Percentiles rank a stretch among this genome's conserved stretches.
These are phyloP conservation scores for Centrocercus urophasianus DNA, from an alignment of 2,113 vertebrate genomes.

Conservation along the genomic window DNA sequence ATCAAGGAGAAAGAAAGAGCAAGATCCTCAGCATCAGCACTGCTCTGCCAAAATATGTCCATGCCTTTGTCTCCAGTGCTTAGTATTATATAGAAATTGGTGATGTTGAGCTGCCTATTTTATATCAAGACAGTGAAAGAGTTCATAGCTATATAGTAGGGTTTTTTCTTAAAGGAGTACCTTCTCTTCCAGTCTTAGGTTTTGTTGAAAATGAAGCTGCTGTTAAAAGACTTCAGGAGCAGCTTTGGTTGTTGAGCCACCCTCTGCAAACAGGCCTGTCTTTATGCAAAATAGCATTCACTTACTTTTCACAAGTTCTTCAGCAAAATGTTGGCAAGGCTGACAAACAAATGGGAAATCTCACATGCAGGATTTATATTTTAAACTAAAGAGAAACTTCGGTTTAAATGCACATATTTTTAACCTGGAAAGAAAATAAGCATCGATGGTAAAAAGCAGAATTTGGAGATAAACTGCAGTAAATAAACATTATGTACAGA, in stretches of 20 bases:
- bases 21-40: neutral
- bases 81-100: neutral
- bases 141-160: rapidly evolving
- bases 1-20: neutral
- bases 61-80: neutral
- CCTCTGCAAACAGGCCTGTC: rapidly evolving
- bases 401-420: constrained; percentile 22
- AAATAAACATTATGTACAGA: neutral
- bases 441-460: neutral
- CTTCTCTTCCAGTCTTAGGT: neutral
- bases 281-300: constrained; percentile 20
- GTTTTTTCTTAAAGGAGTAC: neutral
- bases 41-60: neutral
- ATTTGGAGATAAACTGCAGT: neutral
- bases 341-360: constrained; percentile 41
- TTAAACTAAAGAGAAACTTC: constrained; percentile 45
- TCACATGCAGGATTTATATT: constrained; percentile 12
- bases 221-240: neutral
- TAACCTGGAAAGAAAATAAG: constrained; percentile 27
- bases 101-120: neutral
- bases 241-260: neutral
- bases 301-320: constrained; percentile 32
- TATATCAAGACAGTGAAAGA: neutral
- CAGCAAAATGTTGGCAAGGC: constrained; percentile 43
- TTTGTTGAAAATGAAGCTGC: neutral